These are phyloP conservation scores for Haemorhous mexicanus DNA, from an alignment of 2,113 vertebrate genomes.

Conservation along the genomic window DNA sequence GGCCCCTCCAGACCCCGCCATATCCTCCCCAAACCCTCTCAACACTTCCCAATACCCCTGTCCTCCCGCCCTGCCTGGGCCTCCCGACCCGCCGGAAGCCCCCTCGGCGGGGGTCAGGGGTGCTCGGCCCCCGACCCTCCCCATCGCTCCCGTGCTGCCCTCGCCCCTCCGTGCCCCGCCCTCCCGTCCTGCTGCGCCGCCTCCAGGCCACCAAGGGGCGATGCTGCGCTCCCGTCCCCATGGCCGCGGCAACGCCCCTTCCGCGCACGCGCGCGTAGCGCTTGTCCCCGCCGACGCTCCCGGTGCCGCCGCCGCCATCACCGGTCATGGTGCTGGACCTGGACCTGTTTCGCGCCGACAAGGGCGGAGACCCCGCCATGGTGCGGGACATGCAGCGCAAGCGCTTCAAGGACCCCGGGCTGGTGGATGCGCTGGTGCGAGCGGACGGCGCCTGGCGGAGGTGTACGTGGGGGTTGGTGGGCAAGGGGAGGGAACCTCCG, in stretches of 20 bases:
- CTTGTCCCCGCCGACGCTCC: no score
- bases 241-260: background rate
- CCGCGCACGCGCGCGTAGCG: background rate
- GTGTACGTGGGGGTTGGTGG: constrained; percentile 75
- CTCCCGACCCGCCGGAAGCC: background rate
- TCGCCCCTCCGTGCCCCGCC: rapidly evolving
- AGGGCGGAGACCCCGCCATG: constrained; percentile 88
- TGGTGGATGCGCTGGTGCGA: constrained; percentile 88
- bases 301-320: background rate
- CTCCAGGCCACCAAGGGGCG: background rate
- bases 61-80: background rate
- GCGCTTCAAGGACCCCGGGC: constrained; percentile 89
- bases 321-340: constrained; percentile 88
- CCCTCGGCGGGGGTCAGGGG: no score
- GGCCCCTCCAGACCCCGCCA: background rate
- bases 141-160: rapidly evolving
- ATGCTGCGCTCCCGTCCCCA: background rate
- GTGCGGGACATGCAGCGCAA: constrained; percentile 87
- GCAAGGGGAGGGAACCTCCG: background rate
- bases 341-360: constrained; percentile 90
- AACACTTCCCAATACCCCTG: background rate
- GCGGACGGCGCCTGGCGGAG: constrained; percentile 91
- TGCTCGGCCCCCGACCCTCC: background rate
- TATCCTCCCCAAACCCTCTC: background rate
- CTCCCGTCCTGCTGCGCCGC: background rate